Evolutionary conservation across 2,797 vertebrate species (phyloP), one percentile per base, ranked within the genome.

Genomic region (Hippopotamyrus pictus): DNA sequence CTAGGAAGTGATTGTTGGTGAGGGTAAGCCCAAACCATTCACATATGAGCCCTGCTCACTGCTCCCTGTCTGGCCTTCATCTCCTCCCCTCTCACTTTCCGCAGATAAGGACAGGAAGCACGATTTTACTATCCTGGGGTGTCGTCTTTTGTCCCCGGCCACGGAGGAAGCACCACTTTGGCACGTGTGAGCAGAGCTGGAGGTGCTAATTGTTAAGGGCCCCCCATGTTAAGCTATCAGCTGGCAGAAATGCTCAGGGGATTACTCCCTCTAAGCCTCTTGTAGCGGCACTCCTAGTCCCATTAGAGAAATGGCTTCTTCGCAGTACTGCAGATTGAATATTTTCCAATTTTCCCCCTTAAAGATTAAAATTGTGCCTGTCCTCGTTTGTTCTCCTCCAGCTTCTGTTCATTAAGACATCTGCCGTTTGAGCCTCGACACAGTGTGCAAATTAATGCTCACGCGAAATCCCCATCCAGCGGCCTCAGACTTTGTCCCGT

Each of bases 161-260:
- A 92, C 51, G 89, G 91, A 91, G 69, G 65, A 89, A 93, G 89
- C 90, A 89, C 57, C 79, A 90, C 65, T n/a, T 7, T 8, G 48
- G 7, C 22, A 33, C 9, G n/a, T 93, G 91, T 93, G 93, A 94
- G 92, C 92, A 91, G 87, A 86, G 92, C 92, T 90, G 92, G 91
- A 96, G 93, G 94, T 95, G 94, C 93, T 96, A 96, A 96, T 94
- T 94, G 93, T 93, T 92, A 91, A 50, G 92, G 90, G 92, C 92
- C 89, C 46, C 91, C 89, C 93, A 19, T 84, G 88, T 88, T 50
- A 88, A 14, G 54, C 41, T 92, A 90, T 88, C 3, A 86, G 82
- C 48, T 89, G 51, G 62, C 51, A 11, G 5, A 91, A 92, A 92
- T 69, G 89, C 44, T 86, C 86, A 33, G 65, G 11, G 83, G 65